Conservation (phyloP, 2,113 vertebrate genomes). For the Vulpes vulpes region DNA sequence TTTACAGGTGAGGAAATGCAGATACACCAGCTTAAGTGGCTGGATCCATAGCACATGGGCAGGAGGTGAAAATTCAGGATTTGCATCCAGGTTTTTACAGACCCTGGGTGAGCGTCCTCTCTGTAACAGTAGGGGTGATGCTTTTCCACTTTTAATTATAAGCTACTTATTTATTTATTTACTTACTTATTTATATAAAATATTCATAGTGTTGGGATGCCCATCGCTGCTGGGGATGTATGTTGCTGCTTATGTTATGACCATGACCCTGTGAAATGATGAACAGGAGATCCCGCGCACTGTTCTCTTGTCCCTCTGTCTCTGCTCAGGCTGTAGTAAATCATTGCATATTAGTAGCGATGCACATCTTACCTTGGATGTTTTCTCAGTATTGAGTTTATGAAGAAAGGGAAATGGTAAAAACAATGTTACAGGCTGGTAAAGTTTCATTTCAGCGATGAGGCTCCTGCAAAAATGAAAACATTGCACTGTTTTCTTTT, state of each 20-base stretch:
- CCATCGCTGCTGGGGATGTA: accelerated
- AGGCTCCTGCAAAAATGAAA: not conserved
- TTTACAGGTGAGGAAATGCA: not conserved
- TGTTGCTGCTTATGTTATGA: not conserved
- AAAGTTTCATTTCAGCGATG: not conserved
- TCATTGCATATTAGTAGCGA: not conserved
- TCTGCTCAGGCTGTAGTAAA: not conserved
- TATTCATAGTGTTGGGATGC: not conserved
- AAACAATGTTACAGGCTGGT: not conserved
- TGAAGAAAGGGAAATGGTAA: not conserved
- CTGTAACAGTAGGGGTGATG: not conserved
- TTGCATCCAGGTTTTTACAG: not conserved
- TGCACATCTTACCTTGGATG: not conserved
- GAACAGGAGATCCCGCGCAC: accelerated
- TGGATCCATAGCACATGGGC: not conserved
- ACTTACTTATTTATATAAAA: not conserved
- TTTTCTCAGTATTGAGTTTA: not conserved
- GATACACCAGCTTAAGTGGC: not conserved
- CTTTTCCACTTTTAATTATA: not conserved
- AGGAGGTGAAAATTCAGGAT: not conserved
- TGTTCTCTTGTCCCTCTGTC: not conserved
- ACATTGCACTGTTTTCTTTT: not conserved
- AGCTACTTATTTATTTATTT: not conserved
- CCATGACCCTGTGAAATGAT: too few relatives aligned
- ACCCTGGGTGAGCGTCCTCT: not conserved